Base-by-base conservation (phyloP, 1,140 invertebrate genomes). In the Mya arenaria region DNA sequence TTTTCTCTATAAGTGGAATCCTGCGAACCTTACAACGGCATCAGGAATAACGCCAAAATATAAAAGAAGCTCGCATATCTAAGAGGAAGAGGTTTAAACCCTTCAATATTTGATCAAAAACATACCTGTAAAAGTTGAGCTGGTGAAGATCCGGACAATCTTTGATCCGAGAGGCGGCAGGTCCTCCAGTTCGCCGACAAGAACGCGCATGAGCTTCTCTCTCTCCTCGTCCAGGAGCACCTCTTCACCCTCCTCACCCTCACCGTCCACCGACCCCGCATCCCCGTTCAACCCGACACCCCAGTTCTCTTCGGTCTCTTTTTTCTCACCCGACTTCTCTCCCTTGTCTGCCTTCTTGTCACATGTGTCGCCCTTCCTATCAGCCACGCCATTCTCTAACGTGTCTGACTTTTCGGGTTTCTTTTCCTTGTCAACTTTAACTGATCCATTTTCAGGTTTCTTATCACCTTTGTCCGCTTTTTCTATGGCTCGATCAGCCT, bases 41-140 rank as follows among this genome's bases (percentile, higher is more conserved):
- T n/a, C n/a, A n/a, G n/a, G n/a, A n/a, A n/a, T n/a, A n/a, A n/a
- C n/a, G n/a, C n/a, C n/a, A n/a, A n/a, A n/a, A n/a, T n/a, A n/a
- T n/a, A n/a, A n/a, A n/a, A n/a, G n/a, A n/a, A n/a, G n/a, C n/a
- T n/a, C n/a, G n/a, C n/a, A n/a, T n/a, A n/a, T n/a, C n/a, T n/a
- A n/a, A n/a, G n/a, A n/a, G n/a, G n/a, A n/a, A n/a, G n/a, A n/a
- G n/a, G n/a, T n/a, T n/a, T n/a, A n/a, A n/a, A n/a, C n/a, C n/a
- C n/a, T n/a, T n/a, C n/a, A n/a, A n/a, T n/a, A n/a, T n/a, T n/a
- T n/a, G n/a, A n/a, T n/a, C n/a, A n/a, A n/a, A n/a, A n/a, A n/a
- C n/a, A n/a, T 94, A 98, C 98, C 98, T 91, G 98, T 99, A 90
- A 99, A 99, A 0, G 98, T 99, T 0, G 98, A 99, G 90, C 98